Percentiles rank a stretch among this genome's conserved stretches.
These are phyloP conservation scores for Agelaius phoeniceus DNA, from an alignment of 2,113 vertebrate genomes.

Conservation along the genomic window DNA sequence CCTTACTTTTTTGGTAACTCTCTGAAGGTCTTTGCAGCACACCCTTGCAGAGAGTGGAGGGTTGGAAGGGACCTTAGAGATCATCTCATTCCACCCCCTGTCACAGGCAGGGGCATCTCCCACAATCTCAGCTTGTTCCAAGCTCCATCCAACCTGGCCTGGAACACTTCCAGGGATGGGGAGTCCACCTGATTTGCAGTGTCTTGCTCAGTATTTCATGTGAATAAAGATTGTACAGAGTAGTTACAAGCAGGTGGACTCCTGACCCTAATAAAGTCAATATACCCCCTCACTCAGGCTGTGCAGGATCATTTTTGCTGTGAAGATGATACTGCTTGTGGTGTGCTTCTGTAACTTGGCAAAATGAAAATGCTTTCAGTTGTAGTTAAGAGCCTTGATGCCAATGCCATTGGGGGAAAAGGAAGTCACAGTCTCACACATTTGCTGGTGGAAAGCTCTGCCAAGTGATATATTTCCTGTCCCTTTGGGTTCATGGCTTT, in stretches of 20 bases:
- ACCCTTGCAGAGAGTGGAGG: too few relatives aligned
- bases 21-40: neutral
- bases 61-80: neutral
- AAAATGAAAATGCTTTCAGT: neutral
- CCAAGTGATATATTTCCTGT: neutral
- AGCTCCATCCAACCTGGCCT: fast-evolving
- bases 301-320: neutral
- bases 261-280: neutral
- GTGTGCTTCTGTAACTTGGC: neutral
- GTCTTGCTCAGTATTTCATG: neutral
- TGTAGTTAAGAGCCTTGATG: neutral
- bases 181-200: neutral
- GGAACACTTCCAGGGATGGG: neutral
- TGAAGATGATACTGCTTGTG: neutral
- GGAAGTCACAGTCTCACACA: neutral
- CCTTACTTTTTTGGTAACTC: neutral
- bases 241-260: neutral
- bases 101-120: neutral
- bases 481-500: neutral
- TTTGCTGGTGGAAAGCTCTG: neutral
- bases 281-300: fast-evolving
- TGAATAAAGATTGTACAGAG: neutral
- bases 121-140: neutral
- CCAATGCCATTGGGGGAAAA: neutral
- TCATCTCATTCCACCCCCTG: neutral